phyloP scores from a whole-genome alignment of 2,888 invertebrate species.

The Mechanitis messenoides region DNA sequence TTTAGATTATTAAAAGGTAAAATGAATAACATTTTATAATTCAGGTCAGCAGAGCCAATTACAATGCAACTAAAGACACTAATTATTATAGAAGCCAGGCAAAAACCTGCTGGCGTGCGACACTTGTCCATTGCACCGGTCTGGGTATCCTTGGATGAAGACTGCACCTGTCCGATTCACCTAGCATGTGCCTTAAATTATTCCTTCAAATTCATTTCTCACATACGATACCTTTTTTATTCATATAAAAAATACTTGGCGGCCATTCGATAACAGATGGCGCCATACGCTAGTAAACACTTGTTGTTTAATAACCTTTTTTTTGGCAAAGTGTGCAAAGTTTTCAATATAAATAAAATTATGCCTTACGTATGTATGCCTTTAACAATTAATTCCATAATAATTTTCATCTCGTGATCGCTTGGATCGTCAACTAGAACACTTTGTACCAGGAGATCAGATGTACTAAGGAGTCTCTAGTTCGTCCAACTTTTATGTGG shows the following conservation, averaged over 20 bases:
- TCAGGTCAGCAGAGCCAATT: slow-evolving; percentile 41
- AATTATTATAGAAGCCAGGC: slow-evolving; percentile 61
- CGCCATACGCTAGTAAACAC: slow-evolving; percentile 34
- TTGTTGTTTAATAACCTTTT: slow-evolving; percentile 4
- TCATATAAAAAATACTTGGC: slow-evolving; percentile 28
- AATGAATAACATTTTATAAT: background rate
- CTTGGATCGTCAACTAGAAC: slow-evolving; percentile 75
- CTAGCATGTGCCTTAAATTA: slow-evolving; percentile 64
- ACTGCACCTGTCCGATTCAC: slow-evolving; percentile 65
- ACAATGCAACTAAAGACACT: slow-evolving; percentile 60
- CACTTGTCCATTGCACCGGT: slow-evolving; percentile 58
- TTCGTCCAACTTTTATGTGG: slow-evolving; percentile 18
- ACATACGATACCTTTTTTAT: slow-evolving; percentile 16
- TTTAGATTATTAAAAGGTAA: background rate
- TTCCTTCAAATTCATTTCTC: slow-evolving; percentile 26
- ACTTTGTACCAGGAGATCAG: slow-evolving; percentile 62
- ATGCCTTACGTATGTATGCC: background rate
- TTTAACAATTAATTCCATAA: background rate
- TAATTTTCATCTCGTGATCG: slow-evolving; percentile 53
- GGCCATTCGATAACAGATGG: slow-evolving; percentile 65
- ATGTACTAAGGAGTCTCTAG: slow-evolving; percentile 38
- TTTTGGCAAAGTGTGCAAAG: background rate
- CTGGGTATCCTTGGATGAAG: slow-evolving; percentile 65
- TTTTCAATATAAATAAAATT: slow-evolving; percentile 3
- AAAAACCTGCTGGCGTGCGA: slow-evolving; percentile 47